Evolutionary conservation across 2,797 vertebrate species (phyloP), one percentile per base, ranked within the genome.

Genomic region (Falco peregrinus): DNA sequence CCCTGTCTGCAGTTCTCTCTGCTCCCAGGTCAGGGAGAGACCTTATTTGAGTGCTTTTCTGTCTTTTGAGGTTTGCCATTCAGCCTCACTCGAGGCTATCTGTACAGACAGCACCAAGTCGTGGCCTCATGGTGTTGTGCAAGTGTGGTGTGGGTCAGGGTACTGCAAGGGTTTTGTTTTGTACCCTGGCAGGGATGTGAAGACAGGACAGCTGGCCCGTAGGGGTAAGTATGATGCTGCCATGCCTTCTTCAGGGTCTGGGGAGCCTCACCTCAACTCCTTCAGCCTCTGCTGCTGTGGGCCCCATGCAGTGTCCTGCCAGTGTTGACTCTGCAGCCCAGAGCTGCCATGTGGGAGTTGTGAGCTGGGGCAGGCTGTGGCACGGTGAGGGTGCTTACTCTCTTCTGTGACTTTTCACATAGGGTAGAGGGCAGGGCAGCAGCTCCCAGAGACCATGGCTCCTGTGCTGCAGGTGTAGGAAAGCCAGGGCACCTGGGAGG

Each of bases 281-380:
- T 87, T 70, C 31, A 64, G 61, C 21, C 67, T 45, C 79, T 51
- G n/a, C 56, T 2, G 1, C 25, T 16, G 5, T 21, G n/a, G 16
- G 9, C 19, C n/a, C 18, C 0, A 0, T 24, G 64, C 60, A 47
- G 60, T 18, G 33, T 51, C 21, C 6, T 9, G 35, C 26, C 63
- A 70, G 21, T 0, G 0, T 9, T 22, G 20, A 29, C 59, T 86
- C 60, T 83, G 59, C 50, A 60, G 9, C 29, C 22, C 0, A 1
- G 45, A 18, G 28, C 64, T 81, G 24, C 56, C 20, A 16, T 68
- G 20, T 65, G n/a, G 48, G 25, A 51, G n/a, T 13, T n/a, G 16
- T 16, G 77, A 80, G 29, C 85, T 43, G 33, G 35, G 15, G 18
- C 19, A 90, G 75, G 33, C 82, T 89, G 74, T 37, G 47, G 6